Conservation (phyloP, 2,888 invertebrate species). For the Leptinotarsa peninsularis region DNA sequence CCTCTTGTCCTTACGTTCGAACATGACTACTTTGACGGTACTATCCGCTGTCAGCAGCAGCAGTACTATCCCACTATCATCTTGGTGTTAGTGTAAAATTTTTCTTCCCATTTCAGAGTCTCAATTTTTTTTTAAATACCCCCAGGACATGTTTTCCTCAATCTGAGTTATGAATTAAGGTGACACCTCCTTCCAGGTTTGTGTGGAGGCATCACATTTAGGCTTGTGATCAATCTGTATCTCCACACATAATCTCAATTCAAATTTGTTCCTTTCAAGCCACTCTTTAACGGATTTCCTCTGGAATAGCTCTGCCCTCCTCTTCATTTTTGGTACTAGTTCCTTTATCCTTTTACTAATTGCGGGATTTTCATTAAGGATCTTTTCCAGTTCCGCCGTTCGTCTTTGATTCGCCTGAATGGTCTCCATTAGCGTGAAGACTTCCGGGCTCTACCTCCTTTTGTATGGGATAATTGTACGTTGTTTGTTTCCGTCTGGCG, state of each 20-base stretch:
- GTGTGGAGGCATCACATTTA: not conserved
- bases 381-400: too few relatives aligned
- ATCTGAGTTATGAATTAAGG: not conserved
- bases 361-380: too few relatives aligned
- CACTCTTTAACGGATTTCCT: too few relatives aligned
- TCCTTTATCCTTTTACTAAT: too few relatives aligned
- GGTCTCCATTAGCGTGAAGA: too few relatives aligned
- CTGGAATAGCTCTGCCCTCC: too few relatives aligned
- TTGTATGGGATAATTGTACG: too few relatives aligned
- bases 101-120: constrained; percentile 7
- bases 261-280: not conserved
- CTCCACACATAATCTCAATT: not conserved
- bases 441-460: too few relatives aligned
- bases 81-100: constrained; percentile 5
- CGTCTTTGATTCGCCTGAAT: too few relatives aligned
- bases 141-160: not conserved
- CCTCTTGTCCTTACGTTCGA: constrained; percentile 28
- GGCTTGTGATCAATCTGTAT: not conserved
- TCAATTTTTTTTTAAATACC: not conserved
- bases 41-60: constrained; percentile 5
- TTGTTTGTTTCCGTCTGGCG: too few relatives aligned
- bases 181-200: too few relatives aligned
- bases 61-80: constrained; percentile 11
- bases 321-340: too few relatives aligned
- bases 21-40: constrained; percentile 29